Conservation (phyloP, 2,888 invertebrate genomes). For the Lasius platythorax region DNA sequence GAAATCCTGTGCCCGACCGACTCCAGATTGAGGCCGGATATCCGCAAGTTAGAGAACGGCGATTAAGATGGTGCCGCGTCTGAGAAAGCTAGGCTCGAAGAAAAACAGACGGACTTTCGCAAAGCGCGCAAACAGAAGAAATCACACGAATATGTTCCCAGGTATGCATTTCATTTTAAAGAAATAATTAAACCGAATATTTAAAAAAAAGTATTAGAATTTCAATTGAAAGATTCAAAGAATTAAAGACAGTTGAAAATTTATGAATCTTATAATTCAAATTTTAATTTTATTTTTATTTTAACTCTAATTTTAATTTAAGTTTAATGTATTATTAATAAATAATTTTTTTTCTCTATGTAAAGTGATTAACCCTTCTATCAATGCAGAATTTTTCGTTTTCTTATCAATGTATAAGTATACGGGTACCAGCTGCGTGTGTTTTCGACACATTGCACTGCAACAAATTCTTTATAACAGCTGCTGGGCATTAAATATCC, state of each 20-base stretch:
- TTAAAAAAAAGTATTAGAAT: neutral
- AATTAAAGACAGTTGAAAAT: neutral
- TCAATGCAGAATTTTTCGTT: too few species aligned
- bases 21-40: constrained; percentile 95
- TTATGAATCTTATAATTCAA: neutral
- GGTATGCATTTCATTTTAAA: constrained; percentile 85
- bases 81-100: constrained; percentile 96
- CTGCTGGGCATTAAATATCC: too few species aligned
- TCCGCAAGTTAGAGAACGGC: constrained; percentile 95
- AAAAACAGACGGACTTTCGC: constrained; percentile 94
- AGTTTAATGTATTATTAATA: too few species aligned
- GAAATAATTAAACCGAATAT: too few species aligned
- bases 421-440: too few species aligned
- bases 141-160: constrained; percentile 88
- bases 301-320: too few species aligned
- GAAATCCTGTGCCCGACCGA: constrained; percentile 94
- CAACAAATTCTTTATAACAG: too few species aligned
- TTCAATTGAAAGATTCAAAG: neutral
- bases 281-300: too few species aligned
- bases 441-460: too few species aligned
- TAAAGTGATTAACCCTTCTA: too few species aligned
- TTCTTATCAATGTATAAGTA: too few species aligned
- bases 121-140: constrained; percentile 90
- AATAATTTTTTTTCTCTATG: too few species aligned
- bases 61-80: constrained; percentile 95